Conservation (phyloP, 2,113 vertebrate genomes). For the Sylvia atricapilla region DNA sequence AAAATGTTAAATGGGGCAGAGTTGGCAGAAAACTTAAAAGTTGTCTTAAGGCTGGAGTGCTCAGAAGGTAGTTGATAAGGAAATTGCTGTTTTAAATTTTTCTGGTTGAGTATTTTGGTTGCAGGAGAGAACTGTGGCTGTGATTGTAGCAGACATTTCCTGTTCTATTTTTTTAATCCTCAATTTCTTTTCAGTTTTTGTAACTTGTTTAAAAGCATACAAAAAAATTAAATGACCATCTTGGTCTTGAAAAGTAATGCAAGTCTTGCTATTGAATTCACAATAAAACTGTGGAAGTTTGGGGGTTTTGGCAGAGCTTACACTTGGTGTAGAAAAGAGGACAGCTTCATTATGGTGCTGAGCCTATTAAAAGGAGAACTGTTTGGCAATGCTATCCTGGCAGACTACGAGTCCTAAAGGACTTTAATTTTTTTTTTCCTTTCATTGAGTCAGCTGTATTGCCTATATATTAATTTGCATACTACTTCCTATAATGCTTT, state of each 20-base stretch:
- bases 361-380: neutral
- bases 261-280: slow-evolving; percentile 17
- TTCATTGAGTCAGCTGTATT: slow-evolving; percentile 26
- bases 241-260: slow-evolving; percentile 25
- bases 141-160: slow-evolving; percentile 16
- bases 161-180: slow-evolving; percentile 1
- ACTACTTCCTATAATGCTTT: slow-evolving; percentile 59
- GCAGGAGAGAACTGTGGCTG: slow-evolving; percentile 22
- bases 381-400: neutral
- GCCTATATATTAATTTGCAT: slow-evolving; percentile 72
- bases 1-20: slow-evolving; percentile 40
- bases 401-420: neutral
- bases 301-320: neutral
- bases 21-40: slow-evolving; percentile 23
- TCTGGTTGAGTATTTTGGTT: slow-evolving; percentile 12
- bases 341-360: slow-evolving; percentile 6
- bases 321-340: neutral
- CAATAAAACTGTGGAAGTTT: slow-evolving; percentile 17
- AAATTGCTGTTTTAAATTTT: neutral
- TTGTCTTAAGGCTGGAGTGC: slow-evolving; percentile 29
- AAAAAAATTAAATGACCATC: neutral
- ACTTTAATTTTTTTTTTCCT: neutral
- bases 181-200: neutral
- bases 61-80: slow-evolving; percentile 33
- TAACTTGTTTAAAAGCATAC: slow-evolving; percentile 12